Base-by-base conservation (phyloP, 2,797 vertebrate genomes). In the Gymnocypris eckloni region DNA sequence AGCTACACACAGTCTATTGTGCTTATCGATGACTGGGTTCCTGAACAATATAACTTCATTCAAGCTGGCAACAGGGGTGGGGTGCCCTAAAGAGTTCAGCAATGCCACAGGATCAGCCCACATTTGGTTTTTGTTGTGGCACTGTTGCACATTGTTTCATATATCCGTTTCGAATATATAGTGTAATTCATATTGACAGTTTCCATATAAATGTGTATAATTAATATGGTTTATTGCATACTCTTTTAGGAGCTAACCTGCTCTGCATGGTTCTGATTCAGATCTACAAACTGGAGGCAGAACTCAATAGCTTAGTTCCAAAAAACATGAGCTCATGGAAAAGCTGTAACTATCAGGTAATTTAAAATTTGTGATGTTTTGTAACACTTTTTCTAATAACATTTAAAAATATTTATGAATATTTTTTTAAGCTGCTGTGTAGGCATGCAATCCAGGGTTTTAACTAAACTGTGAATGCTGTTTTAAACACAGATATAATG, bases 41-140 rank as follows among this genome's bases (percentile, higher is more conserved):
- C 96, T 95, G 95, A 93, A 90, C 89, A 89, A 87, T 91, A 95
- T 95, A 93, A 95, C 93, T 82, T 95, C 94, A 94, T 92, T 89
- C 85, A 71, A 75, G 86, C 83, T 86, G 81, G 16, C 37, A 70
- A 72, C 45, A 87, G 80, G 84, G 84, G 89, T 28, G 25, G 87
- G 86, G 89, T 89, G 86, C 79, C 90, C 73, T 88, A 81, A 54
- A 85, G 5, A 84, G 70, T 41, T 22, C 20, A 77, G 71, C 83
- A 86, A 84, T 54, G 43, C 45, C 71, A 86, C 22, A 72, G 12
- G 66, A 72, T 81, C 71, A 59, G n/a, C 28, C 80, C 41, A 61
- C 71, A 25, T 86, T 48, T 77, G 56, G 1, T 48, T 56, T 79
- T 13, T 45, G 69, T 22, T 39, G 80, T 59, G 77, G 41, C n/a